Base-by-base conservation (phyloP, 1,140 invertebrate genomes). In the Drosophila nigrodunni region DNA sequence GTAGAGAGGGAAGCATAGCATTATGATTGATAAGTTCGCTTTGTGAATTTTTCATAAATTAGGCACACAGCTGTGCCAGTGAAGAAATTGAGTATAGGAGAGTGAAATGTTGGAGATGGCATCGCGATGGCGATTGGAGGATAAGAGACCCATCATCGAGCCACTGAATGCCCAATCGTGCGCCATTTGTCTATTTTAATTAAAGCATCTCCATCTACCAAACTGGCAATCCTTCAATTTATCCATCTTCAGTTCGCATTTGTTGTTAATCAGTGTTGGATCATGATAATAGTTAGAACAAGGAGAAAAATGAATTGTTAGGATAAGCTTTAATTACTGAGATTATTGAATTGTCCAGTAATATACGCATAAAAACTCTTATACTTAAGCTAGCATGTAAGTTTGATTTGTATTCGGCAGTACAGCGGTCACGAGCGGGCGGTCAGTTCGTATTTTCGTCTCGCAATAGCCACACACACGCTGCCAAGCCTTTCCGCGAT, bases 21-120 rank as follows among this genome's bases (percentile, higher is more conserved):
- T 88, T 88, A 88, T 88, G 83, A 88, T 88, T 88, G 83, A 88
- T 88, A 88, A 88, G 83, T 88, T 88, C 83, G 85, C 83, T 88
- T 83, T 88, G 83, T 83, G 83, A 88, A 88, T 88, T 88, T 88
- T 88, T 88, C 85, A 88, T 88, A 88, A 88, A 89, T 88, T 88
- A 88, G 85, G 80, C 71, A 61, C 72, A 74, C 85, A 80, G 80
- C 80, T 83, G 83, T 65, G 68, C 43, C 68, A 61, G 60, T 21
- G 15, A 15, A 21, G 44, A 15, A 54, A 34, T n/a, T 15, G 34
- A 15, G 34, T 8, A 34, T 50, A 6, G 21, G 21, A 6, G 25
- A 34, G 49, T 34, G 11, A 11, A 3, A 8, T 25, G 18, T 25
- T 50, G 10, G 10, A 11, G 49, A 35, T 18, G 37, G 3, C 8